Base-by-base conservation (phyloP, 92 coral and sea anemone species). In the Palythoa grandis region DNA sequence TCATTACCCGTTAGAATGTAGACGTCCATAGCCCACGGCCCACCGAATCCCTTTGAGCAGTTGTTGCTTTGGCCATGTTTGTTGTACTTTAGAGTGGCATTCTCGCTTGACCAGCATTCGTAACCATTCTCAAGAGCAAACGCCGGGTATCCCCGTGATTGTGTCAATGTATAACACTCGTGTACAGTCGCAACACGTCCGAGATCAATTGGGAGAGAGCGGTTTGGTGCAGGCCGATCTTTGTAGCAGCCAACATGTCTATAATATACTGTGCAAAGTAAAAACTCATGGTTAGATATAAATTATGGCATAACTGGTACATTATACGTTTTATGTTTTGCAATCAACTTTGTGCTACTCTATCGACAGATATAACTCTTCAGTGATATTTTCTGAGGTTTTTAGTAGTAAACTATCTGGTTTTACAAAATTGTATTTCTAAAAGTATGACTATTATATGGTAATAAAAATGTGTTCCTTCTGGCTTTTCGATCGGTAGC, bases 181-280 rank as follows among this genome's bases (percentile, higher is more conserved):
- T 63, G 10, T 20, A 79, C 74, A 23, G 84, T 61, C 12, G 12
- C 2, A 38, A 79, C 38, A 15, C 74, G 72, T 20, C 84, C 84
- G 7, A 79, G 84, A 22, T 79, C 60, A 40, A 40, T 15, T 65
- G 84, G 61, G 4, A 79, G 60, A 9, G 84, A 40, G 17, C 84
- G 84, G 74, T 79, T 47, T 3, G 84, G 84, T 48, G 72, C 58
- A 29, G 69, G 72, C 20, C 50, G 52, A 35, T 79, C 84, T 58
- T 17, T 66, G 63, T 63, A 66, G 74, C 84, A 79, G 22, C 84
- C 84, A 39, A 47, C 74, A 20, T 79, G 74, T 40, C 84, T 50
- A 48, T 79, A 79, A 23, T 63, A 79, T 9, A 79, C 84, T 79
- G 52, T n/a, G 6, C 1, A 50, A n/a, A 39, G 11, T 5, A 13